Evolutionary conservation across 2,113 vertebrate genomes (phyloP), one percentile per base, ranked within the genome.

Genomic region (Strigops habroptila): DNA sequence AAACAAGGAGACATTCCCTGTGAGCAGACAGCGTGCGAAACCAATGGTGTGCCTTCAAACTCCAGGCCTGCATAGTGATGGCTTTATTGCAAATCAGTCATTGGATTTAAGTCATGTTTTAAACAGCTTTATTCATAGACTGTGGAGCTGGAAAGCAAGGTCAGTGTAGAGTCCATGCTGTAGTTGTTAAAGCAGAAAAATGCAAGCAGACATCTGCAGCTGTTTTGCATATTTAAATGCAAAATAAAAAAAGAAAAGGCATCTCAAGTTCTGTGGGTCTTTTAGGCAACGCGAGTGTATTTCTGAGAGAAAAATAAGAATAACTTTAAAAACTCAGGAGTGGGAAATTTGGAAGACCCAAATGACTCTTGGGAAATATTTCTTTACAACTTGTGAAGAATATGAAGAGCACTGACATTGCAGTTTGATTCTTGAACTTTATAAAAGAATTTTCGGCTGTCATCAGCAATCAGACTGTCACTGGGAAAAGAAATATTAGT

Each of bases 111-210:
- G 55, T 76, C 22, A 41, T 52, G 24, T 43, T 95, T 93, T 86
- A 84, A 88, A 88, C 35, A 57, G 27, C 24, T 81, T 86, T 81
- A 64, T 78, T 69, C 24, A 16, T 55, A 55, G 48, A 46, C 21
- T 79, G 3, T 11, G 60, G 23, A 5, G 35, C 25, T 86, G 59
- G 48, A 78, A 91, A 83, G 25, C 39, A 91, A 87, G 55, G 55
- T 52, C 76, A 62, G 6, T 30, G 15, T 78, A 62, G 35, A 78
- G 41, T 95, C 82, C 51, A 25, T 79, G 71, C 63, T 62, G 17
- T 77, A 89, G n/a, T 41, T 73, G 68, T 49, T 90, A 81, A 86
- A 86, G 60, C 63, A 81, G 64, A 68, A 93, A 93, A 93, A 88
- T 49, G 18, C 23, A 86, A 85, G 59, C 53, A 59, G 49, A 41